phyloP scores from a whole-genome alignment of 2,113 vertebrate genomes.

The Manacus vitellinus region DNA sequence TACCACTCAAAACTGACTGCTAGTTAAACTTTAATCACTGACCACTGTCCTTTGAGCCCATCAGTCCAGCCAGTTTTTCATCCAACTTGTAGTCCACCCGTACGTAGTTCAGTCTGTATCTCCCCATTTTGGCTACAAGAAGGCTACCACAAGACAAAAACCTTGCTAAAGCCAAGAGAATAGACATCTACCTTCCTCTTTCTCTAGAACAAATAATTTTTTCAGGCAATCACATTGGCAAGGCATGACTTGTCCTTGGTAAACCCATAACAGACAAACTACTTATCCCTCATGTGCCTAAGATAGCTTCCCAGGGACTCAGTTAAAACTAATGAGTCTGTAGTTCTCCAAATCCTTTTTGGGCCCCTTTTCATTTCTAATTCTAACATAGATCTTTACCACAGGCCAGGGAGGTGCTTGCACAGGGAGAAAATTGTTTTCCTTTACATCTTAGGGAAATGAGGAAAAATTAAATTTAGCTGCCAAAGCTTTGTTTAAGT shows the following conservation, averaged over 20 bases:
- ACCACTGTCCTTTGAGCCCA: not conserved
- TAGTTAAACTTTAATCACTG: not conserved
- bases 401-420: not conserved
- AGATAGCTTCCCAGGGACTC: not conserved
- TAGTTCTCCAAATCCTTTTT: not conserved
- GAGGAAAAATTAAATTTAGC: not conserved
- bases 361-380: not conserved
- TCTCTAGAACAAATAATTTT: not conserved
- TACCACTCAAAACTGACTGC: not conserved
- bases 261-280: not conserved
- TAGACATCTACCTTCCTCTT: not conserved
- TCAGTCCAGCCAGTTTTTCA: not conserved
- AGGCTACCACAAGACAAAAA: not conserved
- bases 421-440: not conserved
- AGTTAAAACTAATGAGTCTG: not conserved
- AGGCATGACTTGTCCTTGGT: not conserved
- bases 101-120: not conserved
- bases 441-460: not conserved
- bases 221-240: not conserved
- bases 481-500: not conserved
- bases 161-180: not conserved
- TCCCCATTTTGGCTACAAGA: not conserved
- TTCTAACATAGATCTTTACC: not conserved
- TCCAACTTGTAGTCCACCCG: not conserved
- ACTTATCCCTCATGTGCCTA: not conserved